A percentile compares a stretch with the other conserved stretches of the same genome.
phyloP scores from a whole-genome alignment of 2,113 vertebrate genomes.

The Echinops telfairi region DNA sequence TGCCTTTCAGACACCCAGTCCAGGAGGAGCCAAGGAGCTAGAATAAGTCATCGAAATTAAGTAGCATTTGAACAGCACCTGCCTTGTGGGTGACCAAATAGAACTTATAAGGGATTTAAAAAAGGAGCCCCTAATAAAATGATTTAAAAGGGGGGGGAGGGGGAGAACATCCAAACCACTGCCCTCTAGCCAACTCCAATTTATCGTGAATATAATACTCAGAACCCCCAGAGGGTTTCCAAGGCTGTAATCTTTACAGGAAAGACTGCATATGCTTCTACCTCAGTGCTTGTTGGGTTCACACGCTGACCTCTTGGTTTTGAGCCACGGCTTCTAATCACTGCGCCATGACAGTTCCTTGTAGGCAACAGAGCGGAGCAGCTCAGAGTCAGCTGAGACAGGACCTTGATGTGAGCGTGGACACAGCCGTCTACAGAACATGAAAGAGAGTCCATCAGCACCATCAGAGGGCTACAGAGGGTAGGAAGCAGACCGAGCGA shows the following conservation, averaged over 20 bases:
- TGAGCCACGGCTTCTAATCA: too few species aligned
- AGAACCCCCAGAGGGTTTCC: too few species aligned
- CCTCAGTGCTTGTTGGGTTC: too few species aligned
- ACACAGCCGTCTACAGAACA: not conserved
- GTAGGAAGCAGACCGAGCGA: not conserved
- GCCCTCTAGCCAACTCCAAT: too few species aligned
- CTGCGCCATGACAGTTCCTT: too few species aligned
- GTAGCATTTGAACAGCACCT: not conserved
- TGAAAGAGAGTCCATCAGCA: not conserved
- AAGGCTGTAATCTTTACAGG: too few species aligned
- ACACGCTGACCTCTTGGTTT: too few species aligned
- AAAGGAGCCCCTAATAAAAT: too few species aligned
- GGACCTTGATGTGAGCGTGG: not conserved
- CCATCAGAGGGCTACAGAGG: not conserved
- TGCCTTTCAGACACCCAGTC: not conserved
- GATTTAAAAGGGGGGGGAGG: too few species aligned
- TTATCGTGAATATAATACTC: too few species aligned
- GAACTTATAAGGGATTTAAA: not conserved
- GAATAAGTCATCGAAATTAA: not conserved
- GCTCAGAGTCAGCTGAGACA: not conserved
- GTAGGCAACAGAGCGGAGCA: not conserved
- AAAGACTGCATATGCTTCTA: too few species aligned
- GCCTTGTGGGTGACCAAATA: not conserved
- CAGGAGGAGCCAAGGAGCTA: not conserved
- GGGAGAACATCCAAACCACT: too few species aligned